Evolutionary conservation across 1,140 invertebrate genomes (phyloP).

Genomic region (Trachelipus rathkii): DNA sequence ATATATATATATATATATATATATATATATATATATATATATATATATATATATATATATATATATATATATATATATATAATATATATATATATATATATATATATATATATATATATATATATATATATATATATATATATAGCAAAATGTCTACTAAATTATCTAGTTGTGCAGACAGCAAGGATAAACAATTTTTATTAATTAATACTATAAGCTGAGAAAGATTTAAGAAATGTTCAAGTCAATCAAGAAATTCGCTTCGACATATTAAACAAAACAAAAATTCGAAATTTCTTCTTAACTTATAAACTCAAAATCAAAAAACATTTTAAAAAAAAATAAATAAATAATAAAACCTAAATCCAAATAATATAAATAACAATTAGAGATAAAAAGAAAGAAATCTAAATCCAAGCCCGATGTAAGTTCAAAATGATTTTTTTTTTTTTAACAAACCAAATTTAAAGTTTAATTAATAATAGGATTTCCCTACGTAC

Average conservation of each 20-base stretch:
- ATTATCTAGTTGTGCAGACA: background rate
- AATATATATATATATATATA: slow-evolving; percentile 22
- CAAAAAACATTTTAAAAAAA: no score
- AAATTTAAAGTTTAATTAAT: no score
- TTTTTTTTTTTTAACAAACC: no score
- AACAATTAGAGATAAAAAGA: no score
- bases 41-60: slow-evolving; percentile 1
- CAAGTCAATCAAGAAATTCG: background rate
- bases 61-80: slow-evolving; percentile 3
- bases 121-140: slow-evolving; percentile 5
- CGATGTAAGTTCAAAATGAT: no score
- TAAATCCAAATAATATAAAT: no score
- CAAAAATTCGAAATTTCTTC: no score
- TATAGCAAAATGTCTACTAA: background rate
- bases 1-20: background rate
- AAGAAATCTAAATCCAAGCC: no score
- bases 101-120: slow-evolving; percentile 13
- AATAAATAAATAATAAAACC: no score
- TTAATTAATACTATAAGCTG: background rate
- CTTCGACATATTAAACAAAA: background rate
- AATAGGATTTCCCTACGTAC: no score
- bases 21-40: slow-evolving; percentile 19
- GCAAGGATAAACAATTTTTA: background rate
- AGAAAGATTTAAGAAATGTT: background rate
- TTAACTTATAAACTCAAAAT: no score